Evolutionary conservation across 2,113 vertebrate genomes (phyloP).

Genomic region (Todiramphus chloris): DNA sequence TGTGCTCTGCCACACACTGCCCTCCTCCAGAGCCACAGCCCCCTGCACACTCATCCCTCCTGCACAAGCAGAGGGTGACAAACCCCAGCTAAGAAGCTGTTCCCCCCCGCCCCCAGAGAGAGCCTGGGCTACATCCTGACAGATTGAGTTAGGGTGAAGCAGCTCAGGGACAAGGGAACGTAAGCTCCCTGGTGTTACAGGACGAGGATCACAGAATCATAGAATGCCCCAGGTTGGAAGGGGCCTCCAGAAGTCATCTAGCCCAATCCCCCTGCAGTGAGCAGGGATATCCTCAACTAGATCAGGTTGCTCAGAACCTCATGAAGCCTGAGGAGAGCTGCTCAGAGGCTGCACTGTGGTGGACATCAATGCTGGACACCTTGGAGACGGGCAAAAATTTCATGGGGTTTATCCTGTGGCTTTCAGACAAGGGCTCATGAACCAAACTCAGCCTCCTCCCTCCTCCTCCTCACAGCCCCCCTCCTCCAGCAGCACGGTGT

Average conservation of each 20-base stretch:
- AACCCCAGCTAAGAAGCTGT: not conserved
- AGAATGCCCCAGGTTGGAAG: too few species aligned
- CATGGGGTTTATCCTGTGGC: not conserved
- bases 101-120: too few species aligned
- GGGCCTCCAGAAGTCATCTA: too few species aligned
- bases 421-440: not conserved
- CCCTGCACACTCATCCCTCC: fast-evolving
- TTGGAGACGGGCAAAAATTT: not conserved
- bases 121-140: fast-evolving
- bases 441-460: not conserved
- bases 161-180: fast-evolving
- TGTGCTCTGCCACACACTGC: not conserved
- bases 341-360: not conserved
- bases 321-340: not conserved
- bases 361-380: not conserved
- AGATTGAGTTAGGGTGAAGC: not conserved
- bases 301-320: too few species aligned
- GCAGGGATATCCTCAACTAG: too few species aligned
- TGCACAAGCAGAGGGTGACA: fast-evolving
- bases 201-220: not conserved
- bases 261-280: too few species aligned
- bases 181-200: fast-evolving
- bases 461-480: not conserved
- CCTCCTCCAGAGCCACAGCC: not conserved
- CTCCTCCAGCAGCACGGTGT: not conserved